Evolutionary conservation across 2,113 vertebrate species (phyloP).

Genomic region (Barnardius zonarius): DNA sequence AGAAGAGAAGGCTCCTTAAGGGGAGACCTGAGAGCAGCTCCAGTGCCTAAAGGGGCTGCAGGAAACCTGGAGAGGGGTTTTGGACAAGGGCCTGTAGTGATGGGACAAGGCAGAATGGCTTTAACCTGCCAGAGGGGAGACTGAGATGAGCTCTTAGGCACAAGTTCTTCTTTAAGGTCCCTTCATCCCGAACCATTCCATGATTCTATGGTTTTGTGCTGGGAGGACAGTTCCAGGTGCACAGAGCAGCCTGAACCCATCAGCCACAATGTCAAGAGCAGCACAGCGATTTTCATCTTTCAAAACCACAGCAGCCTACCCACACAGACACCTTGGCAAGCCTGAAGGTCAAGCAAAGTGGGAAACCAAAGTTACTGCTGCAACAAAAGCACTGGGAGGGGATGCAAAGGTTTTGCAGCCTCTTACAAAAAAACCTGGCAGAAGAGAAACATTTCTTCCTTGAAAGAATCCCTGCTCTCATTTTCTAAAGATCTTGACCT

Average conservation of each 20-base stretch:
- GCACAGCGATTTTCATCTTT: accelerated
- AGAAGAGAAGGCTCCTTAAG: background rate
- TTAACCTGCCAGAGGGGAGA: background rate
- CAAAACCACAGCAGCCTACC: background rate
- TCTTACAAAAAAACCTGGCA: background rate
- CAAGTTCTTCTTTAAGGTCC: background rate
- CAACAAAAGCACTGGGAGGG: background rate
- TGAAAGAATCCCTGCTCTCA: background rate
- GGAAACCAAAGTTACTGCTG: background rate
- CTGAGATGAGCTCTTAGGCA: background rate
- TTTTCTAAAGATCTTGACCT: background rate
- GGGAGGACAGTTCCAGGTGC: background rate
- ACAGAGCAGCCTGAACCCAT: background rate
- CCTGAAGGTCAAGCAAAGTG: background rate
- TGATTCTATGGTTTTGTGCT: background rate
- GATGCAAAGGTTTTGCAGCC: background rate
- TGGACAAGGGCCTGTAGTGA: background rate
- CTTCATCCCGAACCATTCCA: background rate
- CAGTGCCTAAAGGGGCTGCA: background rate
- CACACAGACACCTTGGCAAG: accelerated
- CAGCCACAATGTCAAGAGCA: background rate
- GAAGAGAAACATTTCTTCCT: background rate
- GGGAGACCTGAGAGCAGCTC: background rate
- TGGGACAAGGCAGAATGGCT: background rate
- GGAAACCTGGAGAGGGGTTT: background rate